Conservation (phyloP, 2,113 vertebrate species). For the Onychostruthus taczanowskii region DNA sequence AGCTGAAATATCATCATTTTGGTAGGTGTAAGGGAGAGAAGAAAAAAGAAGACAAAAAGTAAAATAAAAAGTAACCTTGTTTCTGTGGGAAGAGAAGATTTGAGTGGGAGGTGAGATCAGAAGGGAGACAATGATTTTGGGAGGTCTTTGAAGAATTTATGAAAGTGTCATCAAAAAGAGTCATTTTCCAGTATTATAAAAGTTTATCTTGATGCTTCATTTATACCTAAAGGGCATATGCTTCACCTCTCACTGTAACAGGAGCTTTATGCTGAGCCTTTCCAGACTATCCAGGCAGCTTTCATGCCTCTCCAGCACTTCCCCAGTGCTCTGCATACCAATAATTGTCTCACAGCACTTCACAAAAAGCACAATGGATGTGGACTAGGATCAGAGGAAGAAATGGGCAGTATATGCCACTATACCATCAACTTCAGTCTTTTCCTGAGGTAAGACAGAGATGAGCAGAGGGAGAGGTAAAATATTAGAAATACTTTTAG, state of each 20-base stretch:
- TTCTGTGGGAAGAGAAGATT: slow-evolving; percentile 1
- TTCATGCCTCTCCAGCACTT: background rate
- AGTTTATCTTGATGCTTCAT: background rate
- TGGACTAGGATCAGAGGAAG: background rate
- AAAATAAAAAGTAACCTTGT: background rate
- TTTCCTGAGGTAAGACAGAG: background rate
- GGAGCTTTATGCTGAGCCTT: background rate
- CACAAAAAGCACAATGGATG: background rate
- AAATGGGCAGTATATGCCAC: background rate
- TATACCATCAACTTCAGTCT: background rate
- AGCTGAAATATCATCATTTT: background rate
- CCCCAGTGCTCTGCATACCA: background rate
- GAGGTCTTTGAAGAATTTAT: slow-evolving; percentile 2
- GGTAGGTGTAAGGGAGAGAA: background rate
- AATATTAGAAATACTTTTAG: background rate
- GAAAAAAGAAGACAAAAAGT: background rate
- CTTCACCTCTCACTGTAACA: background rate
- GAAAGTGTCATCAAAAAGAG: background rate
- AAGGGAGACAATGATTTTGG: background rate
- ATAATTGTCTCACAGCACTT: background rate
- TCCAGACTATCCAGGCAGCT: background rate
- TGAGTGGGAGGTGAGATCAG: slow-evolving; percentile 17
- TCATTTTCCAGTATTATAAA: background rate
- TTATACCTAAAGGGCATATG: background rate
- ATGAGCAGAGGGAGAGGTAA: background rate